Conservation (phyloP, 2,888 invertebrate species). For the Clostera curtula region DNA sequence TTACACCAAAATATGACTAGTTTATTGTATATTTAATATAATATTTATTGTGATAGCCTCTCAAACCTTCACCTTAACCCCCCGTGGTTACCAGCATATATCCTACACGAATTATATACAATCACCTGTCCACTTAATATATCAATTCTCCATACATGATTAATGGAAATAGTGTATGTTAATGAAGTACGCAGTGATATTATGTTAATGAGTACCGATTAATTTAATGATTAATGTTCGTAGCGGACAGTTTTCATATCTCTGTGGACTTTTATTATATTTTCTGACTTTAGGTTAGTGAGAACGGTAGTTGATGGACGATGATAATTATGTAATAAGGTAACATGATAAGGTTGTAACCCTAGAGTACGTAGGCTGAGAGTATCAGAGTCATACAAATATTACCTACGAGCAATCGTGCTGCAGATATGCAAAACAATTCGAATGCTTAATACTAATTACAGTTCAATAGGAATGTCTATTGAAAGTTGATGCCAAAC, state of each 20-base stretch:
- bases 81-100: constrained; percentile 3
- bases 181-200: constrained; percentile 10
- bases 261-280: not conserved
- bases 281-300: not conserved
- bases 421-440: no score
- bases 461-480: no score
- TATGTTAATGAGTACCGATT: constrained; percentile 10
- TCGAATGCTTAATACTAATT: no score
- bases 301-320: constrained; percentile 10
- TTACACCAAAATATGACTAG: not conserved
- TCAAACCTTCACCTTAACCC: constrained; percentile 2
- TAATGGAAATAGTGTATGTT: constrained; percentile 6
- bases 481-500: no score
- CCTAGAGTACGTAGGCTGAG: no score
- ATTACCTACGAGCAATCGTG: no score
- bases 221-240: constrained; percentile 5
- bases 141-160: constrained; percentile 9
- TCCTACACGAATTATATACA: constrained; percentile 1
- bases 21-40: constrained; percentile 1
- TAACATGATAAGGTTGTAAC: no score
- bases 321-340: constrained; percentile 13
- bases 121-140: constrained; percentile 8
- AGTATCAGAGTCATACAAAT: no score
- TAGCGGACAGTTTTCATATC: not conserved
- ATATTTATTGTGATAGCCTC: not conserved